Percentiles rank a stretch among this genome's conserved stretches.
Evolutionary conservation across 2,797 vertebrate genomes (phyloP).

Genomic region (Dipus sagitta): DNA sequence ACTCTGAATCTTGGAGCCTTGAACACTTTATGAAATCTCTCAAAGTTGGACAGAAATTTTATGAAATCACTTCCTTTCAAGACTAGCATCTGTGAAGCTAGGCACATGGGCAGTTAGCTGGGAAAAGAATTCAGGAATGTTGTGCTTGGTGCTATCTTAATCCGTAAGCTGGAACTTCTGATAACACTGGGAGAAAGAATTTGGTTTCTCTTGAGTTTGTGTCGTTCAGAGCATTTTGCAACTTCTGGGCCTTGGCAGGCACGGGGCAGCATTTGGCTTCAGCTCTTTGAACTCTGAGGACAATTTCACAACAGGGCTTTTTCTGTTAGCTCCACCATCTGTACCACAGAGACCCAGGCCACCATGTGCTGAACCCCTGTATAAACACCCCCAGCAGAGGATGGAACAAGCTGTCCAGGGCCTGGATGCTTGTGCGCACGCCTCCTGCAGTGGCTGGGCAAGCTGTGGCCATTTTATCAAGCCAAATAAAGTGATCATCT

Average conservation of each 20-base stretch:
- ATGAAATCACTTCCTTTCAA: slow-evolving; percentile 42
- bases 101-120: background rate
- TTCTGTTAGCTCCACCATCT: slow-evolving; percentile 59
- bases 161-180: slow-evolving; percentile 38
- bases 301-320: slow-evolving; percentile 10
- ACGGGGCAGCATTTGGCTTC: slow-evolving; percentile 18
- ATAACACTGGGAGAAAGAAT: slow-evolving; percentile 40
- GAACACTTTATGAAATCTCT: slow-evolving; percentile 12
- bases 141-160: slow-evolving; percentile 31
- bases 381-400: slow-evolving; percentile 12
- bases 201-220: slow-evolving; percentile 21
- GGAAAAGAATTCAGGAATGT: background rate
- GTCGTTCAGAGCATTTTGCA: slow-evolving; percentile 67
- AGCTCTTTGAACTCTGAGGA: slow-evolving; percentile 53
- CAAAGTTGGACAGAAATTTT: slow-evolving; percentile 23
- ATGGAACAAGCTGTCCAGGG: slow-evolving; percentile 39
- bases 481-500: background rate
- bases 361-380: slow-evolving; percentile 5
- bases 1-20: background rate
- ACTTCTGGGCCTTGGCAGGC: slow-evolving; percentile 62
- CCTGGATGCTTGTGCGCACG: accelerated
- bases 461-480: background rate
- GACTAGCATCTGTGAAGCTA: slow-evolving; percentile 31
- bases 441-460: background rate
- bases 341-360: slow-evolving; percentile 29